A percentile compares a stretch with the other conserved stretches of the same genome.
Evolutionary conservation across 2,888 invertebrate species (phyloP).

Genomic region (Sicus ferrugineus): DNA sequence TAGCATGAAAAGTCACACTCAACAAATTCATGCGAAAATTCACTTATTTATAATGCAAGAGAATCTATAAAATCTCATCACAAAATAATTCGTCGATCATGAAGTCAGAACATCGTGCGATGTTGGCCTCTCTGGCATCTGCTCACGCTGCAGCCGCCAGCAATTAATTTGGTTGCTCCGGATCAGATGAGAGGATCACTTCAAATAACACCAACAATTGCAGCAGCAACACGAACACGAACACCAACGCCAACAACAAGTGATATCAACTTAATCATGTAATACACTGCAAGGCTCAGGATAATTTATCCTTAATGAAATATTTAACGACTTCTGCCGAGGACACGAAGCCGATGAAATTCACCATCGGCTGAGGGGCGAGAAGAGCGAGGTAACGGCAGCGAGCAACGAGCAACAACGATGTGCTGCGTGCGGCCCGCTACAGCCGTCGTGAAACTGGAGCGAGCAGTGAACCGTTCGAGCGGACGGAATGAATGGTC

Average conservation of each 20-base stretch:
- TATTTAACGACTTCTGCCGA: slow-evolving; percentile 29
- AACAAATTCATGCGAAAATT: too few relatives aligned
- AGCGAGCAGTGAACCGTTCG: slow-evolving; percentile 24
- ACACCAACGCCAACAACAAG: slow-evolving; percentile 7
- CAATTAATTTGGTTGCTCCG: not conserved
- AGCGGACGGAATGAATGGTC: slow-evolving; percentile 2
- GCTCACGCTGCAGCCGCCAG: not conserved
- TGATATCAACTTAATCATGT: slow-evolving; percentile 1
- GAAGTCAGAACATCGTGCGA: slow-evolving; percentile 9
- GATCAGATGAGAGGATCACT: not conserved
- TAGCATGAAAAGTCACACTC: too few relatives aligned
- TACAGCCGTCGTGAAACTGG: not conserved
- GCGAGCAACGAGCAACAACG: not conserved
- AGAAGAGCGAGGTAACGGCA: not conserved
- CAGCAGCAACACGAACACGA: slow-evolving; percentile 8
- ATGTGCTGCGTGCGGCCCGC: not conserved
- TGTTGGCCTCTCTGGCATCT: not conserved
- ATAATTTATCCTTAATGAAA: slow-evolving; percentile 29
- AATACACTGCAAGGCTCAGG: not conserved
- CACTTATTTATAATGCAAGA: too few relatives aligned
- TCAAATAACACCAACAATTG: too few relatives aligned
- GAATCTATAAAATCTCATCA: too few relatives aligned
- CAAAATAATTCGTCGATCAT: not conserved
- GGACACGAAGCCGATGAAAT: slow-evolving; percentile 1
- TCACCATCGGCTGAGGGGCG: too few relatives aligned